A percentile compares a stretch with the other conserved stretches of the same genome.
These are phyloP conservation scores for Myrmecophaga tridactyla DNA, from an alignment of 2,113 vertebrate species.

Conservation along the genomic window DNA sequence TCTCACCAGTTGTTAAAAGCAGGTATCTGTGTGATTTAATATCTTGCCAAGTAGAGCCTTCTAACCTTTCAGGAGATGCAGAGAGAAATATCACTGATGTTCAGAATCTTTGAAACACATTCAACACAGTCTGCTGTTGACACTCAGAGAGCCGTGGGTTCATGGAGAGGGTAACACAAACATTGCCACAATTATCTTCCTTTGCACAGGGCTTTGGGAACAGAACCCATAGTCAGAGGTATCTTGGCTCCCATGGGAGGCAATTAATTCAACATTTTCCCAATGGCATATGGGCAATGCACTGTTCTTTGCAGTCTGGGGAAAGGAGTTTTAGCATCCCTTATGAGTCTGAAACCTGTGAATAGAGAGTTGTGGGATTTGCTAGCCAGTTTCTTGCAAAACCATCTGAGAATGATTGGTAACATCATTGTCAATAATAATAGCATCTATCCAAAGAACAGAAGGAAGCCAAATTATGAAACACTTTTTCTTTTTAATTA, in stretches of 20 bases:
- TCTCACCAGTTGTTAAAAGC: neutral
- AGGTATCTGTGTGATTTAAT: neutral
- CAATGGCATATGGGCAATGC: no score
- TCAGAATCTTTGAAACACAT: neutral
- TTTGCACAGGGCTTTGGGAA: neutral
- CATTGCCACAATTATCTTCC: neutral
- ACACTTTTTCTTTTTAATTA: conserved; percentile 60
- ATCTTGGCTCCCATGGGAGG: neutral
- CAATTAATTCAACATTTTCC: neutral
- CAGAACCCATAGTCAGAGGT: neutral
- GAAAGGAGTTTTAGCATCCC: neutral
- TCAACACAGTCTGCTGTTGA: neutral
- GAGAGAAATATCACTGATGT: neutral
- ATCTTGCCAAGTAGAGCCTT: neutral
- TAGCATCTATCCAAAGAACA: conserved; percentile 18
- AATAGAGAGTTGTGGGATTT: conserved; percentile 11
- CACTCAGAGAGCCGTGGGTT: neutral
- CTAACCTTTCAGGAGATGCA: neutral
- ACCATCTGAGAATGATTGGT: conserved; percentile 47
- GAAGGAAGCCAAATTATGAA: conserved; percentile 60
- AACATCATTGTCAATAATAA: conserved; percentile 37
- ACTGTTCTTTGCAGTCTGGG: conserved; percentile 6
- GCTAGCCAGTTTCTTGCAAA: conserved; percentile 40
- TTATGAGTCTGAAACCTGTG: neutral
- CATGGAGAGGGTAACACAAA: neutral